A percentile compares a stretch with the other conserved stretches of the same genome.
These are phyloP conservation scores for Herpetotheres cachinnans DNA, from an alignment of 2,113 vertebrate species.

Conservation along the genomic window DNA sequence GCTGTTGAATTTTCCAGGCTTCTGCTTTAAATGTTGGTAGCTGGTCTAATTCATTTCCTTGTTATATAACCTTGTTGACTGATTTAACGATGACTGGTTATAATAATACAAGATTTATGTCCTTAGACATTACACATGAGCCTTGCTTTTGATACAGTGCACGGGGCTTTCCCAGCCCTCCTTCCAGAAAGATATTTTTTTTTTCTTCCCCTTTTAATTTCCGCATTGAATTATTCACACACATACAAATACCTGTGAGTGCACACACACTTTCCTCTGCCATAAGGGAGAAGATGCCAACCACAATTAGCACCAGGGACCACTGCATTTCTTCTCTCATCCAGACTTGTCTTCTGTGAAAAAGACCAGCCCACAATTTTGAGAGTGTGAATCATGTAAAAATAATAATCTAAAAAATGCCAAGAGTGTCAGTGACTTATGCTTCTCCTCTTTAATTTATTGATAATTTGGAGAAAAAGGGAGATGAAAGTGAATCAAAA, in stretches of 20 bases:
- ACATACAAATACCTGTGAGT: neutral
- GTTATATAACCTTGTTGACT: neutral
- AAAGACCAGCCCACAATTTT: neutral
- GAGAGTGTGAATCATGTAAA: neutral
- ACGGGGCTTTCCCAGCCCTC: neutral
- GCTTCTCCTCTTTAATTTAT: neutral
- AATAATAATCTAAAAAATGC: neutral
- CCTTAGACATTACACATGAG: neutral
- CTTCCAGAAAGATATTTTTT: neutral
- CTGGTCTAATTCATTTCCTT: constrained; percentile 18
- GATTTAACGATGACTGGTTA: constrained; percentile 2
- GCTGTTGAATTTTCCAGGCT: neutral
- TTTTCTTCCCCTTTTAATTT: constrained; percentile 9
- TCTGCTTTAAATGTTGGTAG: neutral
- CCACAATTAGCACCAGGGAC: neutral
- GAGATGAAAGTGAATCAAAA: neutral
- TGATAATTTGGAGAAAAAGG: neutral
- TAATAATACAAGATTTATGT: constrained; percentile 37
- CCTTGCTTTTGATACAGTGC: neutral
- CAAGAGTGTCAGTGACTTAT: neutral
- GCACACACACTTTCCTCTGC: neutral
- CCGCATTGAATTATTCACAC: neutral
- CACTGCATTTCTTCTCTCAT: neutral
- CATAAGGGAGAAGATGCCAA: neutral
- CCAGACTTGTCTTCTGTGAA: neutral